phyloP scores from a whole-genome alignment of 1,140 invertebrate genomes.

The Cardiocondyla obscurior region DNA sequence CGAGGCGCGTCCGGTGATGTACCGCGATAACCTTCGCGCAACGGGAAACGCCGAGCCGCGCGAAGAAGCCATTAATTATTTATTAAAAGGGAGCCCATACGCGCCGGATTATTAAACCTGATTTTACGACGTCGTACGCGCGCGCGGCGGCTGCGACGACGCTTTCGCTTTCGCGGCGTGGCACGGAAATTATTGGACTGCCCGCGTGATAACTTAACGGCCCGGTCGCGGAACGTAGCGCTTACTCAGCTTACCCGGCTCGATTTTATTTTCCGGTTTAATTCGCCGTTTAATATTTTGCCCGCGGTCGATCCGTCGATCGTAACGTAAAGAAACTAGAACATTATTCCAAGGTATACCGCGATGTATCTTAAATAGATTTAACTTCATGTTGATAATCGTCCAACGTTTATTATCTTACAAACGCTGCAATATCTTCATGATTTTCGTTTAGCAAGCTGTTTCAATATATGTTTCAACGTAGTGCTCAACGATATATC shows the following conservation, averaged over 20 bases:
- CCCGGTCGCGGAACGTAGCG: constrained; percentile 1
- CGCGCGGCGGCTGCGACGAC: constrained; percentile 12
- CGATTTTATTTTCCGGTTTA: background rate
- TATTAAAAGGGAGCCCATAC: constrained; percentile 23
- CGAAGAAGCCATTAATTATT: constrained; percentile 55
- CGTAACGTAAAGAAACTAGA: background rate
- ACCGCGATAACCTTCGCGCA: constrained; percentile 29
- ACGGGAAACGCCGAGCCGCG: constrained; percentile 45
- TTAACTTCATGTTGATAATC: background rate
- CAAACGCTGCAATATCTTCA: background rate
- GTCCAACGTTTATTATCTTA: background rate
- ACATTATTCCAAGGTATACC: background rate
- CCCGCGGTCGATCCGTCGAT: background rate
- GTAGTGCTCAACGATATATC: background rate
- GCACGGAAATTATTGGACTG: constrained; percentile 43
- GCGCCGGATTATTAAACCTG: constrained; percentile 37
- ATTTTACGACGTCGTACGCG: constrained; percentile 32
- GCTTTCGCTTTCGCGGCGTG: constrained; percentile 38
- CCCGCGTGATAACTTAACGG: constrained; percentile 20
- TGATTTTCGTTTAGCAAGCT: background rate
- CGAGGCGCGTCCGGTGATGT: background rate
- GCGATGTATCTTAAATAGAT: background rate
- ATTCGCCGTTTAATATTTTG: constrained; percentile 28
- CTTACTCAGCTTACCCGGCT: constrained; percentile 6
- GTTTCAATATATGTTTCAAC: background rate